phyloP scores from a whole-genome alignment of 2,888 invertebrate species.

The Ellobium chinense region DNA sequence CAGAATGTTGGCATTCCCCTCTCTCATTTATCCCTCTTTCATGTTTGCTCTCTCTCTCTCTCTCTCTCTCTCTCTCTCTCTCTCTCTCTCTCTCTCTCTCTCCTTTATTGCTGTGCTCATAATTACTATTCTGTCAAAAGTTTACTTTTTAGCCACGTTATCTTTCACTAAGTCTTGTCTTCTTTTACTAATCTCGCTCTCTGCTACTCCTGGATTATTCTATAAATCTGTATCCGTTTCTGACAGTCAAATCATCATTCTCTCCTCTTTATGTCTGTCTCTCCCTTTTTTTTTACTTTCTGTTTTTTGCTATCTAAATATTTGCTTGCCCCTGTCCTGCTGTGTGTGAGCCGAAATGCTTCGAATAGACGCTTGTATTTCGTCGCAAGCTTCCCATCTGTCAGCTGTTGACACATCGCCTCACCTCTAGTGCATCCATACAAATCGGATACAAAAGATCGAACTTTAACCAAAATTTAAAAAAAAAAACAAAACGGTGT shows the following conservation, averaged over 20 bases:
- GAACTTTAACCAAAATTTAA: too few species aligned
- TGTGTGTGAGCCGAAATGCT: too few species aligned
- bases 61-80: not conserved
- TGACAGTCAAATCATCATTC: not conserved
- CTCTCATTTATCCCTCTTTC: not conserved
- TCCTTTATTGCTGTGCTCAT: not conserved
- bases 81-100: constrained; percentile 19
- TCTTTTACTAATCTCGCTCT: constrained; percentile 16
- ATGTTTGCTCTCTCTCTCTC: not conserved
- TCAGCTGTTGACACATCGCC: too few species aligned
- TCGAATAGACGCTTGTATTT: too few species aligned
- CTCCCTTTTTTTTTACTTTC: not conserved
- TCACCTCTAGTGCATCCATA: too few species aligned
- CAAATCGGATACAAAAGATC: too few species aligned
- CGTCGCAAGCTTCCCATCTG: too few species aligned
- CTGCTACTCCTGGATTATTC: too few species aligned
- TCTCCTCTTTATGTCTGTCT: not conserved
- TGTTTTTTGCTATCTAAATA: not conserved
- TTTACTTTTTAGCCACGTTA: not conserved
- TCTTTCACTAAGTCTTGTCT: not conserved
- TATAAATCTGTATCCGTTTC: too few species aligned
- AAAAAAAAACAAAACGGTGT: too few species aligned
- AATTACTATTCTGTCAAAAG: not conserved
- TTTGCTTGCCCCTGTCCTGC: too few species aligned
- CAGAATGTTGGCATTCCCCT: too few species aligned